These are phyloP conservation scores for Fragum whitleyi DNA, from an alignment of 2,888 invertebrate genomes.

Conservation along the genomic window DNA sequence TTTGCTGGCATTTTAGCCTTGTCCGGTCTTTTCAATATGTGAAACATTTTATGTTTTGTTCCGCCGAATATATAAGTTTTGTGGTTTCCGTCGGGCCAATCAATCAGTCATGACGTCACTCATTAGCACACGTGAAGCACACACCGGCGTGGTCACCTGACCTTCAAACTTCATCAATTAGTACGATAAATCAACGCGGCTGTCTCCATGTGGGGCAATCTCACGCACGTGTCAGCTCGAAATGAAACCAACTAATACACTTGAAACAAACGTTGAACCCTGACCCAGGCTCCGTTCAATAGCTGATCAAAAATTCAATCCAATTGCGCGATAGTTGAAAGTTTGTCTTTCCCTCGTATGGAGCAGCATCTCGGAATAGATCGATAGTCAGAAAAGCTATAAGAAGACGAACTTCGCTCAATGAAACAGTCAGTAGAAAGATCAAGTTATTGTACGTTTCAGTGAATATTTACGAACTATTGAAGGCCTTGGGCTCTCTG, in stretches of 20 bases:
- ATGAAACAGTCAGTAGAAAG: constrained; percentile 40
- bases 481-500: constrained; percentile 20
- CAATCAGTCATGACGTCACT: constrained; percentile 57
- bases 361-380: constrained; percentile 6
- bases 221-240: constrained; percentile 5
- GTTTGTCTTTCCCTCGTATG: constrained; percentile 1
- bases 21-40: constrained; percentile 47
- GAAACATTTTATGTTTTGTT: constrained; percentile 54
- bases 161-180: constrained; percentile 11
- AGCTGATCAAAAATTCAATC: constrained; percentile 38
- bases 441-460: constrained; percentile 47
- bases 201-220: not conserved
- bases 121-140: constrained; percentile 37
- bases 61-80: constrained; percentile 28
- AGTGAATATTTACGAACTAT: constrained; percentile 44
- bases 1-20: constrained; percentile 57
- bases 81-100: constrained; percentile 27
- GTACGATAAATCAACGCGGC: constrained; percentile 4
- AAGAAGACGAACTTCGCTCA: constrained; percentile 37
- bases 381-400: constrained; percentile 38
- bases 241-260: not conserved
- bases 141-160: constrained; percentile 28
- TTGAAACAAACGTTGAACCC: constrained; percentile 28
- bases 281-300: constrained; percentile 24
- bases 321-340: constrained; percentile 26